Conservation (phyloP, 2,888 invertebrate species). For the Drosophila cognata region DNA sequence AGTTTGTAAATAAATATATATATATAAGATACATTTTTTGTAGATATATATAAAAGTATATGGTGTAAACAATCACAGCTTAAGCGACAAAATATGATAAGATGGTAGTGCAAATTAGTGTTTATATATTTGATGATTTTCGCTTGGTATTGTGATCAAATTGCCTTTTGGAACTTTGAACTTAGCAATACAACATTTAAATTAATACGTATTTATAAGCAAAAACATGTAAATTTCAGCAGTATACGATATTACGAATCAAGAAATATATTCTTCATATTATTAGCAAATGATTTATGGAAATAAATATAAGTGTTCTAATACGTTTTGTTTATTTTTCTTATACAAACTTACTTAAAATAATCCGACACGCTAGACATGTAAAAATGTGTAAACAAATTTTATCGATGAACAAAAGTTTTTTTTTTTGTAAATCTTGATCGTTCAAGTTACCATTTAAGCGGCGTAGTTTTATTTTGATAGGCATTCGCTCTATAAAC, state of each 20-base stretch:
- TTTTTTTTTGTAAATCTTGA: not conserved
- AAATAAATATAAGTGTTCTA: not conserved
- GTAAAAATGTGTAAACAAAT: slow-evolving; percentile 27
- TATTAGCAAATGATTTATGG: not conserved
- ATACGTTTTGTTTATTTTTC: not conserved
- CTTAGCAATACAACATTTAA: not conserved
- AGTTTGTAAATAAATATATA: not conserved
- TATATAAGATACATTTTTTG: not conserved
- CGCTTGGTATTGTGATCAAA: not conserved
- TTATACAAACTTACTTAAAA: slow-evolving; percentile 77
- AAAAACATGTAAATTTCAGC: not conserved
- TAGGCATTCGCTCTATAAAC: slow-evolving; percentile 79
- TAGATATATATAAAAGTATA: not conserved
- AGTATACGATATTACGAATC: not conserved
- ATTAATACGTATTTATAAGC: not conserved
- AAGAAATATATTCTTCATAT: not conserved
- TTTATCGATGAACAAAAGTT: slow-evolving; percentile 5
- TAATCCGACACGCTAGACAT: slow-evolving; percentile 83
- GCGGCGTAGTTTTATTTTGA: slow-evolving; percentile 81
- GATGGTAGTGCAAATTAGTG: not conserved
- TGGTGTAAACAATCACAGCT: not conserved
- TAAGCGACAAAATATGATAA: not conserved
- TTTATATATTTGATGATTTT: not conserved
- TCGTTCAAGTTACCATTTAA: slow-evolving; percentile 81
- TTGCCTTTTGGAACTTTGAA: not conserved